Conservation (phyloP, 2,888 invertebrate species). For the Apamea epomidion region DNA sequence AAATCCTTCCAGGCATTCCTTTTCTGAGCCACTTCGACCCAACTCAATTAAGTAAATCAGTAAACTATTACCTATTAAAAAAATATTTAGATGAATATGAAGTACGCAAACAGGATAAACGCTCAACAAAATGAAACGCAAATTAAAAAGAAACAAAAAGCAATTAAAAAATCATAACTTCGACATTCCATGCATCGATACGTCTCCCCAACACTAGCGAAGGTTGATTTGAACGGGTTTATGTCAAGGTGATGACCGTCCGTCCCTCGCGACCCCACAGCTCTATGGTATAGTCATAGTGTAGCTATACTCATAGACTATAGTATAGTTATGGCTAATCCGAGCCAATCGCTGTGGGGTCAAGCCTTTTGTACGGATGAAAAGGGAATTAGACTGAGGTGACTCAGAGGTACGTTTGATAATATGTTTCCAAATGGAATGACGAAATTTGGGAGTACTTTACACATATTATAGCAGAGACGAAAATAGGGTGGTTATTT, state of each 20-base stretch:
- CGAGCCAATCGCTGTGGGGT: slow-evolving; percentile 41
- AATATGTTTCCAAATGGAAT: slow-evolving; percentile 20
- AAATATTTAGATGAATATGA: neutral
- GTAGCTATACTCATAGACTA: slow-evolving; percentile 5
- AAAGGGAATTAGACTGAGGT: slow-evolving; percentile 20
- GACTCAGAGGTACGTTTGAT: slow-evolving; percentile 22
- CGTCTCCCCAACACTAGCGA: slow-evolving; percentile 52
- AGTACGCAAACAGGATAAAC: neutral
- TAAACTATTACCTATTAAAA: neutral
- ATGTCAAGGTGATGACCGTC: slow-evolving; percentile 63
- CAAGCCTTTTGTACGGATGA: slow-evolving; percentile 43
- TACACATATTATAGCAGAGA: too few relatives aligned
- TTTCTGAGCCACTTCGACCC: neutral
- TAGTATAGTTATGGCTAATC: slow-evolving; percentile 31
- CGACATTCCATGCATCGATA: slow-evolving; percentile 44
- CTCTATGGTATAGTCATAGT: slow-evolving; percentile 24
- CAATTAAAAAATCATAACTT: neutral
- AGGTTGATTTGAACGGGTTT: slow-evolving; percentile 65
- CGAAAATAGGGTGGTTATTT: too few relatives aligned
- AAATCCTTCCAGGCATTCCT: neutral
- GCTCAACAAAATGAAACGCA: neutral
- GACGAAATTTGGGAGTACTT: neutral
- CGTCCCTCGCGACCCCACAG: slow-evolving; percentile 53
- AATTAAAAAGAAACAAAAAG: neutral
- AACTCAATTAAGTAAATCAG: neutral